Evolutionary conservation across 2,888 invertebrate genomes (phyloP).

Genomic region (Scotopteryx bipunctaria): DNA sequence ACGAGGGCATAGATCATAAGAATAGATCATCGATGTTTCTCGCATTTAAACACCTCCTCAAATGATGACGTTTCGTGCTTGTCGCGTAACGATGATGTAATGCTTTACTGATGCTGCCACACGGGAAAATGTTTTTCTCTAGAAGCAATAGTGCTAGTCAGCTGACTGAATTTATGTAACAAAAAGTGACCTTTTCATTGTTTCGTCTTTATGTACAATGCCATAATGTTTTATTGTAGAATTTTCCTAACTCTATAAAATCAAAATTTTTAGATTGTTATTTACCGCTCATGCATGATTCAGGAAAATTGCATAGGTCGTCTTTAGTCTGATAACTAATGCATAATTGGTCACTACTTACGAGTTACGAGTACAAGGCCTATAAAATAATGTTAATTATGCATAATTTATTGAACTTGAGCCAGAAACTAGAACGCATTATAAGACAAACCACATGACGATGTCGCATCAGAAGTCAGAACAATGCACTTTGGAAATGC

Average conservation of each 20-base stretch:
- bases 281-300: no score
- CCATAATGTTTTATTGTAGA: no score
- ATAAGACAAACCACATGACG: slow-evolving; percentile 16
- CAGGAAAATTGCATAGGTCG: no score
- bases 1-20: slow-evolving; percentile 40
- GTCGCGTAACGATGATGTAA: slow-evolving; percentile 61
- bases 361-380: no score
- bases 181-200: slow-evolving; percentile 7
- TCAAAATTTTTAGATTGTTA: no score
- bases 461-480: slow-evolving; percentile 20
- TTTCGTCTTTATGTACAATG: no score
- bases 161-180: slow-evolving; percentile 37
- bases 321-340: no score
- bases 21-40: slow-evolving; percentile 48
- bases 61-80: slow-evolving; percentile 52
- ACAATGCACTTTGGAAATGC: slow-evolving; percentile 33
- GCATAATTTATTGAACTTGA: background rate
- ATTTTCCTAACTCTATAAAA: no score
- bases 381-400: no score
- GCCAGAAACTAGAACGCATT: slow-evolving; percentile 5
- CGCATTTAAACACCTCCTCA: slow-evolving; percentile 53
- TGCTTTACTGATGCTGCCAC: slow-evolving; percentile 43
- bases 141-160: slow-evolving; percentile 34
- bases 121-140: slow-evolving; percentile 45
- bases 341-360: no score